Evolutionary conservation across 2,113 vertebrate genomes (phyloP), one percentile per base, ranked within the genome.

Genomic region (Dinomys branickii): DNA sequence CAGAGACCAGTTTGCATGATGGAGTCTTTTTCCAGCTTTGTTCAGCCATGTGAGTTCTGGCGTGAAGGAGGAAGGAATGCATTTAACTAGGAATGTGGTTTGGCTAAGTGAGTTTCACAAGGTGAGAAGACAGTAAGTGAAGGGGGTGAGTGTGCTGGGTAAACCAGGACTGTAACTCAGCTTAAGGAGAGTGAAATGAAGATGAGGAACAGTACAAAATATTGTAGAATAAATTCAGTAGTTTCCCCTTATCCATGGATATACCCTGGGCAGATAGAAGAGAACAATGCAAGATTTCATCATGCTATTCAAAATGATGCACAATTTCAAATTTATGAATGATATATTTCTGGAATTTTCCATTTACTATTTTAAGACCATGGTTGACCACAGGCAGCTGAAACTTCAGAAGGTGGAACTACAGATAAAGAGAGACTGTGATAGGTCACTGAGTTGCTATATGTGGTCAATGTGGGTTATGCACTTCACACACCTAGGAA

Each of bases 401-500:
- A 69, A 54, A 77, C 35, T 28, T 67, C 38, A 86, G 47, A 86
- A 54, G 7, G 7, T n/a, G 22, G 22, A 69, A 38, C 20, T 16
- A n/a, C 3, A 12, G 61, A 35, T n/a, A 28, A 69, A 20, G 47
- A 47, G 13, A 38, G 5, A 71, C 35, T 69, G 19, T 12, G 24
- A 13, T 33, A 41, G n/a, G 28, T 83, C 41, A 52, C 7, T 26
- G 9, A 67, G 35, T 11, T 38, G 67, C 24, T 52, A 28, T 1
- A 5, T 7, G 9, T 13, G 28, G 19, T 8, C 81, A 52, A 33
- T n/a, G 41, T 12, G 38, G 9, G 9, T 84, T 44, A 80, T 38
- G 10, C 0, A 6, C 41, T 35, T 7, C 44, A 28, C 0, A 28
- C 22, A 61, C 3, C 11, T 7, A 35, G n/a, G 7, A 24, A 30